A percentile compares a stretch with the other conserved stretches of the same genome.
These are phyloP conservation scores for Hyperopisus bebe DNA, from an alignment of 2,113 vertebrate species.

Conservation along the genomic window DNA sequence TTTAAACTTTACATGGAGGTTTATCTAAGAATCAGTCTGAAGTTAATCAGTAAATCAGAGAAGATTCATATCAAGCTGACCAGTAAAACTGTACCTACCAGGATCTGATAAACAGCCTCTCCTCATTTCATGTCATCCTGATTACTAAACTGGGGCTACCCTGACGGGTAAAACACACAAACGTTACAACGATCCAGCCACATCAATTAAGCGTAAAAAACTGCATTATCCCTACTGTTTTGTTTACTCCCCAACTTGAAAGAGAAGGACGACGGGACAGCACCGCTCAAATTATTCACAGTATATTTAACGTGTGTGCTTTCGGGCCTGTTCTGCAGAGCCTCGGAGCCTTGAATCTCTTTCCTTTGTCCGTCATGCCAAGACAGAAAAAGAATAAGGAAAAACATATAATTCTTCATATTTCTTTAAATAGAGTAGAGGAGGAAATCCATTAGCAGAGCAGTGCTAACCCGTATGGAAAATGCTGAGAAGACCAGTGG, in stretches of 20 bases:
- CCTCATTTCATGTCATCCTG: neutral
- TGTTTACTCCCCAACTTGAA: conserved; percentile 32
- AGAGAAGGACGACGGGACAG: conserved; percentile 8
- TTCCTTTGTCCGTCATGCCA: conserved; percentile 52
- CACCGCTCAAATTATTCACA: conserved; percentile 32
- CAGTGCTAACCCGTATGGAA: conserved; percentile 28
- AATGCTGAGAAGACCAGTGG: neutral
- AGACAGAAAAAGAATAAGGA: conserved; percentile 22
- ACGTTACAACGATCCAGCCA: neutral
- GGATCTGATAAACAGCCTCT: neutral
- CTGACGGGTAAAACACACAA: neutral
- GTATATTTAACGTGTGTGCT: conserved; percentile 40
- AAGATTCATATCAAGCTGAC: neutral
- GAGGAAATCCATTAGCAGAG: conserved; percentile 17
- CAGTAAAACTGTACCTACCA: neutral
- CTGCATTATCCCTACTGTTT: conserved; percentile 34
- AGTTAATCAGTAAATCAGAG: neutral
- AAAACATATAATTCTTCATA: conserved; percentile 34
- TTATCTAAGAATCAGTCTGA: neutral
- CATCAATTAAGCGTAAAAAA: conserved; percentile 12
- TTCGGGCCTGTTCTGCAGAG: conserved; percentile 30
- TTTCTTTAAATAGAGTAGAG: conserved; percentile 36
- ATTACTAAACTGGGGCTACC: neutral
- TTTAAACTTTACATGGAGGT: neutral
- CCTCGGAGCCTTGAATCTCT: conserved; percentile 37